Conservation (phyloP, 2,888 invertebrate species). For the Caenorhabditis panamensis region DNA sequence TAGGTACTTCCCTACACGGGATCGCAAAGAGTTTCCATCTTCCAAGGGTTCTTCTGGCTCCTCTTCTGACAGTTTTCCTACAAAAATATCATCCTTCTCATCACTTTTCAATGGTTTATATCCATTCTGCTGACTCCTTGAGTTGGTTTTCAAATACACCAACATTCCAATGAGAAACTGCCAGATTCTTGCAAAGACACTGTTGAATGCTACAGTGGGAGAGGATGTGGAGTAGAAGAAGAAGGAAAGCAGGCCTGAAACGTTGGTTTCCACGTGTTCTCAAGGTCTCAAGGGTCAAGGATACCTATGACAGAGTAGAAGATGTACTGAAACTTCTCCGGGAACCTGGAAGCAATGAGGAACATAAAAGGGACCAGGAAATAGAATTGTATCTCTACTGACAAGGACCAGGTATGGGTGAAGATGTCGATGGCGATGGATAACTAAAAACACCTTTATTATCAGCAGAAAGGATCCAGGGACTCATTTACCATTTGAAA, state of each 20-base stretch:
- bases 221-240: constrained; percentile 1
- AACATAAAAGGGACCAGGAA: background rate
- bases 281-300: background rate
- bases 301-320: background rate
- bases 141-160: background rate
- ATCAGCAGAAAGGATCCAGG: too few species aligned
- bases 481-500: constrained; percentile 32
- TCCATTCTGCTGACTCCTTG: background rate
- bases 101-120: constrained; percentile 2
- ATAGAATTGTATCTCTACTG: background rate
- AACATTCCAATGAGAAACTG: constrained; percentile 42
- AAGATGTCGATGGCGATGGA: constrained; percentile 25
- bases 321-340: background rate
- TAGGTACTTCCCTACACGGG: too few species aligned
- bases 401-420: constrained; percentile 47
- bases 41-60: too few species aligned
- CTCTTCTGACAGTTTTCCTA: too few species aligned
- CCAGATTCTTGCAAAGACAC: constrained; percentile 55
- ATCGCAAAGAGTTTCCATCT: too few species aligned
- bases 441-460: constrained; percentile 10
- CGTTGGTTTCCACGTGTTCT: too few species aligned
- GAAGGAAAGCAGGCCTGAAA: too few species aligned
- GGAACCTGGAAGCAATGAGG: too few species aligned
- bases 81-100: background rate
- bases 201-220: constrained; percentile 27